Percentiles rank a stretch among this genome's conserved stretches.
phyloP scores from a whole-genome alignment of 2,888 invertebrate species.

The Eupithecia subfuscata region DNA sequence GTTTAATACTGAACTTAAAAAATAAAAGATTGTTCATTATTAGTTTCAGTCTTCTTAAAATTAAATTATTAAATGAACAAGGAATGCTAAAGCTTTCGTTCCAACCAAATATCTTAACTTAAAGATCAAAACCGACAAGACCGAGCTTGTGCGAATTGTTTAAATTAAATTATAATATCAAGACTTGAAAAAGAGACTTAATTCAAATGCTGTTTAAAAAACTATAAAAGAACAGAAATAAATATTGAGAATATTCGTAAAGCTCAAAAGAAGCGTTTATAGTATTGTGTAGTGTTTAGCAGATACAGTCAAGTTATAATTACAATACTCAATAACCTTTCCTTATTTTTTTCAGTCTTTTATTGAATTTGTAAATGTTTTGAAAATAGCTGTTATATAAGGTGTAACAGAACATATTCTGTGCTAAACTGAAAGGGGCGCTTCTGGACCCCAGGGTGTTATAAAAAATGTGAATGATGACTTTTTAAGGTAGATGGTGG shows the following conservation, averaged over 20 bases:
- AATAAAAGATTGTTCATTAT: conserved; percentile 39
- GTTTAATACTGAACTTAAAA: conserved; percentile 47
- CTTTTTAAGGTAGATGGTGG: no score
- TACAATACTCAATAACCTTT: background rate
- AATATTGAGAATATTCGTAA: background rate
- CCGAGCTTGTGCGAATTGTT: background rate
- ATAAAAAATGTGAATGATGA: background rate
- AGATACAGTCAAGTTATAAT: conserved; percentile 6
- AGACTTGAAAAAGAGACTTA: background rate
- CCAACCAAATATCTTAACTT: conserved; percentile 1
- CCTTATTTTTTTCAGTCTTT: conserved; percentile 11
- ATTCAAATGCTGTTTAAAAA: background rate
- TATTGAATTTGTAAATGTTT: conserved; percentile 6
- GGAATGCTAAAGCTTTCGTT: conserved; percentile 34
- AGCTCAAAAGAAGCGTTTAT: conserved; percentile 8
- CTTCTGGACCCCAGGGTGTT: background rate
- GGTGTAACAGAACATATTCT: background rate
- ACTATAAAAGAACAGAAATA: conserved; percentile 1
- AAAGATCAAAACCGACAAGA: background rate
- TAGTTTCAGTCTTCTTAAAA: conserved; percentile 47
- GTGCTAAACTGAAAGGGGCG: background rate
- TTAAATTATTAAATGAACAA: conserved; percentile 34
- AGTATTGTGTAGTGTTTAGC: background rate
- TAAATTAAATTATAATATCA: background rate
- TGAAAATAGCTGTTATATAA: background rate